Conservation (phyloP, 2,113 vertebrate genomes). For the Meleagris gallopavo region DNA sequence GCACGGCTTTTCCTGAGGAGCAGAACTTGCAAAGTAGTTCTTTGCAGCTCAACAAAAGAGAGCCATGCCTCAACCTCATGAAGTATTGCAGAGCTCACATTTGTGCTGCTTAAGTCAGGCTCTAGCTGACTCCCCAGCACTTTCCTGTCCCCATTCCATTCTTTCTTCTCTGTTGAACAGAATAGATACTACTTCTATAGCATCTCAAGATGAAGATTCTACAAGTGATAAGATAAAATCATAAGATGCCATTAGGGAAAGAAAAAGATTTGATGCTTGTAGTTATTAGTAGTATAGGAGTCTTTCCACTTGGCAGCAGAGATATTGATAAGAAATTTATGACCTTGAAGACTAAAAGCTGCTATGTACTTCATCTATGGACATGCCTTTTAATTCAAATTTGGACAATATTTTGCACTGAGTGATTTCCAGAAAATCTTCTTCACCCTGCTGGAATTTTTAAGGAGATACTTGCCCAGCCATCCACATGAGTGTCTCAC, state of each 20-base stretch:
- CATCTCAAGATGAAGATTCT: not conserved
- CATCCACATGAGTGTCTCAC: slow-evolving; percentile 45
- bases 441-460: slow-evolving; percentile 58
- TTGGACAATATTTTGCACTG: not conserved
- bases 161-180: not conserved
- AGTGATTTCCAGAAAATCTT: slow-evolving; percentile 67
- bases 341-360: not conserved
- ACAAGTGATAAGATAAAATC: not conserved
- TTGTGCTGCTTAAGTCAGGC: not conserved
- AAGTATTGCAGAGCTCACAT: not conserved
- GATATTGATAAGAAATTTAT: not conserved
- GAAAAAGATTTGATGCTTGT: not conserved
- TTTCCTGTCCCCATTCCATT: not conserved
- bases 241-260: not conserved
- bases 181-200: not conserved
- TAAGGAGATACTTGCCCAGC: slow-evolving; percentile 30
- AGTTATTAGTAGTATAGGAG: not conserved
- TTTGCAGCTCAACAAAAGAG: not conserved
- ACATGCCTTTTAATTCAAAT: not conserved
- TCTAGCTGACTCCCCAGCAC: not conserved
- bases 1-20: not conserved
- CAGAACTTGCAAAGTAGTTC: not conserved
- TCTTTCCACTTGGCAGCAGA: not conserved
- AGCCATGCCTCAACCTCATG: not conserved
- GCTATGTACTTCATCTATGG: not conserved